These are phyloP conservation scores for Tillus elongatus DNA, from an alignment of 2,888 invertebrate species.

Conservation along the genomic window DNA sequence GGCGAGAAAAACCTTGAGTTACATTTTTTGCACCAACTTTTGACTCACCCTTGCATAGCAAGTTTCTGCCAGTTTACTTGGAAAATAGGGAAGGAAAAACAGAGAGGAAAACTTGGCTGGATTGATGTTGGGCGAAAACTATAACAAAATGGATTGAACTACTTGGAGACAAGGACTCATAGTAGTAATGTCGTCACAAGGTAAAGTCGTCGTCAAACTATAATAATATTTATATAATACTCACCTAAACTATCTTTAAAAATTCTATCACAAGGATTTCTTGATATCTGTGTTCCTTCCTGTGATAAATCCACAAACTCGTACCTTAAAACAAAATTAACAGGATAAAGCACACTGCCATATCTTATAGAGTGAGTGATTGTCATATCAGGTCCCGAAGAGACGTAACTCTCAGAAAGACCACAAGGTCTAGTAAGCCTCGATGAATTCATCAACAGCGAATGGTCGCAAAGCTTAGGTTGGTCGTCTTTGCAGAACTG, in stretches of 20 bases:
- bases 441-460: slow-evolving; percentile 61
- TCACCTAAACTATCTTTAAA: slow-evolving; percentile 45
- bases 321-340: slow-evolving; percentile 68
- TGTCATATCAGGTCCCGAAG: slow-evolving; percentile 64
- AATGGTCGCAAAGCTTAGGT: slow-evolving; percentile 66
- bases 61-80: no score
- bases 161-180: no score
- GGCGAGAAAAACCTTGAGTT: no score
- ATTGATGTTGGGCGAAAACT: no score
- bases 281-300: slow-evolving; percentile 54
- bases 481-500: slow-evolving; percentile 71
- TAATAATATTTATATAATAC: slow-evolving; percentile 6
- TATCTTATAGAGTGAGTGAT: slow-evolving; percentile 66
- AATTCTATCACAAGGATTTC: slow-evolving; percentile 55
- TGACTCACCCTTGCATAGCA: no score
- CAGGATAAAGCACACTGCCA: slow-evolving; percentile 71
- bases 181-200: no score
- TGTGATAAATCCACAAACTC: slow-evolving; percentile 72
- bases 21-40: no score
- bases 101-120: no score
- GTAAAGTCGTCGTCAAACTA: no score
- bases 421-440: slow-evolving; percentile 64
- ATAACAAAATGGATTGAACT: no score
- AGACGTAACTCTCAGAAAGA: slow-evolving; percentile 66
- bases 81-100: no score